Conservation (phyloP, 2,888 invertebrate genomes). For the Drosophila seclusa region DNA sequence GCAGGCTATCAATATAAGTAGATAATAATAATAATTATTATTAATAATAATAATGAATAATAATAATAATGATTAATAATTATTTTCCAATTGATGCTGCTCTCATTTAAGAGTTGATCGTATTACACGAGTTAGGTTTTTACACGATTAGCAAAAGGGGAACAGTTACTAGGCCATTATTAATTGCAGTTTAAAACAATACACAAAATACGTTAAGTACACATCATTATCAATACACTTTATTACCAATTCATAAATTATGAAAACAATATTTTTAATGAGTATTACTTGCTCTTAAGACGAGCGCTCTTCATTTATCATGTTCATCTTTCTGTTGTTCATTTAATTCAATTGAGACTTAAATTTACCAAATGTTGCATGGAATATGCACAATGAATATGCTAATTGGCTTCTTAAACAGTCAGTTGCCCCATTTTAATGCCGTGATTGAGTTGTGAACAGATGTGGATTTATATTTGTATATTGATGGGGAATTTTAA, state of each 20-base stretch:
- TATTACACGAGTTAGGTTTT: no score
- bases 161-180: background rate
- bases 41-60: no score
- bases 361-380: background rate
- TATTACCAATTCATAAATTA: no score
- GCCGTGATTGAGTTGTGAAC: background rate
- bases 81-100: no score
- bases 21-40: no score
- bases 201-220: slow-evolving; percentile 62
- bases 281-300: background rate
- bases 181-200: slow-evolving; percentile 39
- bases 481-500: background rate
- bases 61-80: no score
- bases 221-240: slow-evolving; percentile 65
- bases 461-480: background rate
- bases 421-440: background rate
- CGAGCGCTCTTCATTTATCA: background rate
- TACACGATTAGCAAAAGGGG: no score
- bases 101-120: no score
- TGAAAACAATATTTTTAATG: background rate
- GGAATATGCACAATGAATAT: background rate
- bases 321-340: background rate
- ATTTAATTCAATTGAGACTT: background rate
- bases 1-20: fast-evolving
- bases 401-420: background rate